Conservation (phyloP, 2,888 invertebrate species). For the Myathropa florea region DNA sequence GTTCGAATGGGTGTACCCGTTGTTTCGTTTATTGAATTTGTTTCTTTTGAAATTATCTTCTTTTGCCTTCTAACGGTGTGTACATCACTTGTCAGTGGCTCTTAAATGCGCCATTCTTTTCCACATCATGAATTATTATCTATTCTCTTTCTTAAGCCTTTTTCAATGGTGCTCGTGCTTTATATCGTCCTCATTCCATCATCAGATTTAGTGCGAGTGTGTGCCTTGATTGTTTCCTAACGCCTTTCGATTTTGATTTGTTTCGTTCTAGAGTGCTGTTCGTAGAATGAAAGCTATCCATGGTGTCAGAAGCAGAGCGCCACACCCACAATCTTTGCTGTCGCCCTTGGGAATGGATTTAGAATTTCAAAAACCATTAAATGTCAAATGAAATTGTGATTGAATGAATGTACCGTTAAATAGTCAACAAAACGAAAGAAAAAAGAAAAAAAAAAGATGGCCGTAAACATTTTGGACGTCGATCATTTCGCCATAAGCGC, state of each 20-base stretch:
- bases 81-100: conserved; percentile 45
- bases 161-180: conserved; percentile 15
- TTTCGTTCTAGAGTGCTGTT: conserved; percentile 16
- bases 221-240: neutral
- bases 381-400: conserved; percentile 10
- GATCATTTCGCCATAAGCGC: conserved; percentile 94
- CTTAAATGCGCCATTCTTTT: conserved; percentile 44
- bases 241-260: conserved; percentile 14
- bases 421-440: too few species aligned
- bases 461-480: conserved; percentile 85
- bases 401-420: conserved; percentile 51
- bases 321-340: neutral
- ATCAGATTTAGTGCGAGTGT: neutral
- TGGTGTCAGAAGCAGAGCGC: conserved; percentile 7
- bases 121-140: conserved; percentile 28
- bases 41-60: conserved; percentile 44
- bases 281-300: conserved; percentile 19
- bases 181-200: conserved; percentile 22
- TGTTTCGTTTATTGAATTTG: conserved; percentile 32
- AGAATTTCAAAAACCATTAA: neutral
- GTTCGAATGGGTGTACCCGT: neutral
- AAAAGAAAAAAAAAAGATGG: conserved; percentile 74
- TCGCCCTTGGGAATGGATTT: neutral
- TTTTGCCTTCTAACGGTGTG: conserved; percentile 7
- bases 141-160: conserved; percentile 31